Percentiles rank a stretch among this genome's conserved stretches.
Evolutionary conservation across 2,797 vertebrate genomes (phyloP).

Genomic region (Hypotaenidia okinawae): DNA sequence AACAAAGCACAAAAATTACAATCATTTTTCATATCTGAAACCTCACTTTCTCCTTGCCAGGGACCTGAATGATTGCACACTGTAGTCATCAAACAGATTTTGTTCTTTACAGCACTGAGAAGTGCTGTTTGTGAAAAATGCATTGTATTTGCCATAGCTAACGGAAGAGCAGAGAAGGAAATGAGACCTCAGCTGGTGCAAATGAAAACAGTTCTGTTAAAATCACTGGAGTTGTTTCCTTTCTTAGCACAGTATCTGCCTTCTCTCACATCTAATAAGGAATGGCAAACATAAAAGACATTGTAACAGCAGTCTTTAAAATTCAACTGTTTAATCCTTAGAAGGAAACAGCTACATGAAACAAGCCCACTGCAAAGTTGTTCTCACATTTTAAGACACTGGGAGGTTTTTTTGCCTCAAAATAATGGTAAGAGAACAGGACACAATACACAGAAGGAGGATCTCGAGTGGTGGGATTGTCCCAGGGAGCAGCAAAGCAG

Average conservation of each 20-base stretch:
- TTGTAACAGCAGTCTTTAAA: neutral
- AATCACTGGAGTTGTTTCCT: neutral
- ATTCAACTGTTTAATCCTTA: neutral
- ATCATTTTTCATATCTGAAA: neutral
- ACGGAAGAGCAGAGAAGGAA: neutral
- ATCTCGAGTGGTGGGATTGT: neutral
- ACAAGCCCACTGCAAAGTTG: neutral
- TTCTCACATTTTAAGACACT: neutral
- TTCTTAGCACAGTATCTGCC: neutral
- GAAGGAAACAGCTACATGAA: neutral
- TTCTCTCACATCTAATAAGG: neutral
- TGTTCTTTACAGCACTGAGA: neutral
- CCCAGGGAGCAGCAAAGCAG: neutral
- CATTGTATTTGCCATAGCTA: neutral
- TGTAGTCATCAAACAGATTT: neutral
- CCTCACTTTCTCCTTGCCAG: neutral
- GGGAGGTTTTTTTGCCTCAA: neutral
- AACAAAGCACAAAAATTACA: neutral
- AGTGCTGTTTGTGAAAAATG: slow-evolving; percentile 16
- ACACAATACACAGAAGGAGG: neutral
- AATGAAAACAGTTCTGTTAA: slow-evolving; percentile 7
- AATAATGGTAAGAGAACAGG: neutral
- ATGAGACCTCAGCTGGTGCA: neutral
- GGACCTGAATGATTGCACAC: neutral
- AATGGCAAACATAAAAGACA: neutral